Percentiles rank a stretch among this genome's conserved stretches.
These are phyloP conservation scores for Ia io DNA, from an alignment of 2,113 vertebrate species.

Conservation along the genomic window DNA sequence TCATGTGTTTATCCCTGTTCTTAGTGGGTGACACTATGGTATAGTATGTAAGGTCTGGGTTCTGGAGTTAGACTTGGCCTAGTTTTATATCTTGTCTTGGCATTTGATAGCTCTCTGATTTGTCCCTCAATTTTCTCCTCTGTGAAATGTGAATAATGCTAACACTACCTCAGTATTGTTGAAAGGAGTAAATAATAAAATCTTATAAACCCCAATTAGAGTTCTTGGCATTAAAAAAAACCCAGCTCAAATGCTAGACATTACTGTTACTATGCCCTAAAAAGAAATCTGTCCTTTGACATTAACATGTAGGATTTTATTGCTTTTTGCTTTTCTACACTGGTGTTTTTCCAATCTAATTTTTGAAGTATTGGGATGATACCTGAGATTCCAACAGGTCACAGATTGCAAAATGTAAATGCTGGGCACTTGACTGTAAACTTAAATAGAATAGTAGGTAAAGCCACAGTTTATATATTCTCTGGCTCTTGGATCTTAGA, in stretches of 20 bases:
- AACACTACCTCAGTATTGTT: background rate
- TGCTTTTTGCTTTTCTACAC: background rate
- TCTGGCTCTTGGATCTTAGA: background rate
- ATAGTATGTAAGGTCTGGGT: background rate
- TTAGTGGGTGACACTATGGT: background rate
- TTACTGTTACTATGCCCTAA: background rate
- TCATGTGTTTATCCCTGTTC: background rate
- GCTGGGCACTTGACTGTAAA: background rate
- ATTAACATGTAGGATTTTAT: background rate
- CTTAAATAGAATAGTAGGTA: constrained; percentile 22
- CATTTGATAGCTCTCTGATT: background rate
- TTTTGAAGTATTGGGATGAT: background rate
- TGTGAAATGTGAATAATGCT: constrained; percentile 22
- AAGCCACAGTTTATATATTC: background rate
- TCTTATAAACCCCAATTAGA: background rate
- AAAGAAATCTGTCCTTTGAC: background rate
- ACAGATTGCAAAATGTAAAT: background rate
- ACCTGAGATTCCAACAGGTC: background rate
- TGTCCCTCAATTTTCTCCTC: background rate
- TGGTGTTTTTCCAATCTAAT: constrained; percentile 22
- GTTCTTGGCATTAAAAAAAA: constrained; percentile 25
- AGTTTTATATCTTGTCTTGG: constrained; percentile 37
- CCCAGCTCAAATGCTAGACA: background rate
- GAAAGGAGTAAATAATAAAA: background rate
- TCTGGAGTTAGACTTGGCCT: constrained; percentile 5